These are phyloP conservation scores for Pica pica DNA, from an alignment of 2,113 vertebrate species.

Conservation along the genomic window DNA sequence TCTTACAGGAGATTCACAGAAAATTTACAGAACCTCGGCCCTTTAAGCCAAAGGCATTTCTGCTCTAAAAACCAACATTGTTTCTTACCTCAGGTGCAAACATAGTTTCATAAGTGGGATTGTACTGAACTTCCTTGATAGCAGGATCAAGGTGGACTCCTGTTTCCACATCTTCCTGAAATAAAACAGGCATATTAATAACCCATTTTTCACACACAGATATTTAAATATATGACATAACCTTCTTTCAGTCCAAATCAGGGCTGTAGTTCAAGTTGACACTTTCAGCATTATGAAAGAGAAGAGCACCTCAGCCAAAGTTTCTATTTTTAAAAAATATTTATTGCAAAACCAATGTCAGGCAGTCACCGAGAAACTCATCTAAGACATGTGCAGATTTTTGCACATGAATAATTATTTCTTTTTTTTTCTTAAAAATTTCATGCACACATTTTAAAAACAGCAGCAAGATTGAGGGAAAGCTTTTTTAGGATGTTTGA, in stretches of 20 bases:
- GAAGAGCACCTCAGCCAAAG: not conserved
- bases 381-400: not conserved
- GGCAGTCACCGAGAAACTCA: not conserved
- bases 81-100: slow-evolving; percentile 93
- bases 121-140: slow-evolving; percentile 89
- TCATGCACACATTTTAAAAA: not conserved
- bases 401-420: not conserved
- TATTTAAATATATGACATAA: not conserved
- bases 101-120: slow-evolving; percentile 93
- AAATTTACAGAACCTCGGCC: not conserved
- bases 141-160: slow-evolving; percentile 91
- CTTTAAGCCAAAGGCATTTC: not conserved
- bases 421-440: not conserved
- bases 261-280: not conserved
- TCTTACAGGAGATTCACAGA: not conserved
- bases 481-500: not conserved
- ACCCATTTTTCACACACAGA: not conserved
- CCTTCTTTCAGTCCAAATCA: not conserved
- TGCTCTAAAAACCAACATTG: not conserved
- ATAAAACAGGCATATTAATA: slow-evolving; percentile 17
- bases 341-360: not conserved
- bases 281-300: not conserved
- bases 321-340: not conserved
- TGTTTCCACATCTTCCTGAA: slow-evolving; percentile 92
- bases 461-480: not conserved